These are phyloP conservation scores for Fragum sueziense DNA, from an alignment of 2,888 invertebrate genomes.

Conservation along the genomic window DNA sequence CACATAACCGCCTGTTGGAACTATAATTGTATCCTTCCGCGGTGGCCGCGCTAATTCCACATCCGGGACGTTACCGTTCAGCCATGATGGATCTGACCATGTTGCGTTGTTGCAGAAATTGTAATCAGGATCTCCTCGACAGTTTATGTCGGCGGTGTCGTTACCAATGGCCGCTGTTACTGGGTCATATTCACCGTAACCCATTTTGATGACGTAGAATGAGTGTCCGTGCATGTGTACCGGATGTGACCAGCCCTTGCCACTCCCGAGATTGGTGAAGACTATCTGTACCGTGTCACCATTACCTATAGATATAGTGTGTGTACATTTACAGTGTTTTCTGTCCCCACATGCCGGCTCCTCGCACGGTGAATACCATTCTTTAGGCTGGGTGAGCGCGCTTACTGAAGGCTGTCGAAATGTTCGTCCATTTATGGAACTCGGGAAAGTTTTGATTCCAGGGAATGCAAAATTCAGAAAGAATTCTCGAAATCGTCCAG, in stretches of 20 bases:
- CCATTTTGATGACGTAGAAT: slow-evolving; percentile 77
- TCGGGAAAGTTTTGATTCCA: slow-evolving; percentile 61
- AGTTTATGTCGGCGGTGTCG: slow-evolving; percentile 63
- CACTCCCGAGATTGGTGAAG: slow-evolving; percentile 70
- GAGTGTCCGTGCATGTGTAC: slow-evolving; percentile 79
- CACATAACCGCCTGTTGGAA: slow-evolving; percentile 79
- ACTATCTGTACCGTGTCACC: slow-evolving; percentile 74
- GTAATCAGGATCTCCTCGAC: slow-evolving; percentile 57
- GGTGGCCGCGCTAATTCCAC: slow-evolving; percentile 70
- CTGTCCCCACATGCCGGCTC: slow-evolving; percentile 59
- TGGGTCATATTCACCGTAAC: slow-evolving; percentile 63
- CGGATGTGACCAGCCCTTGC: slow-evolving; percentile 74
- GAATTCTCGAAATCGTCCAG: slow-evolving; percentile 63
- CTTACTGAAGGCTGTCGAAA: slow-evolving; percentile 63
- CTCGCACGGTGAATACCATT: slow-evolving; percentile 65
- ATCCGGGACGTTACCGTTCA: slow-evolving; percentile 68
- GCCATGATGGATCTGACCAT: slow-evolving; percentile 72
- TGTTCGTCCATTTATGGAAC: slow-evolving; percentile 68
- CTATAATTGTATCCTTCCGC: slow-evolving; percentile 77
- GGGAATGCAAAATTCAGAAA: slow-evolving; percentile 77
- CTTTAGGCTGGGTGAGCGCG: slow-evolving; percentile 66
- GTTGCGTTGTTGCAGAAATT: slow-evolving; percentile 73
- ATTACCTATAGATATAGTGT: slow-evolving; percentile 61
- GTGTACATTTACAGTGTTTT: slow-evolving; percentile 69
- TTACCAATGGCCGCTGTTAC: slow-evolving; percentile 54